These are phyloP conservation scores for Torymus aiolomorphi DNA, from an alignment of 2,888 invertebrate genomes.

Conservation along the genomic window DNA sequence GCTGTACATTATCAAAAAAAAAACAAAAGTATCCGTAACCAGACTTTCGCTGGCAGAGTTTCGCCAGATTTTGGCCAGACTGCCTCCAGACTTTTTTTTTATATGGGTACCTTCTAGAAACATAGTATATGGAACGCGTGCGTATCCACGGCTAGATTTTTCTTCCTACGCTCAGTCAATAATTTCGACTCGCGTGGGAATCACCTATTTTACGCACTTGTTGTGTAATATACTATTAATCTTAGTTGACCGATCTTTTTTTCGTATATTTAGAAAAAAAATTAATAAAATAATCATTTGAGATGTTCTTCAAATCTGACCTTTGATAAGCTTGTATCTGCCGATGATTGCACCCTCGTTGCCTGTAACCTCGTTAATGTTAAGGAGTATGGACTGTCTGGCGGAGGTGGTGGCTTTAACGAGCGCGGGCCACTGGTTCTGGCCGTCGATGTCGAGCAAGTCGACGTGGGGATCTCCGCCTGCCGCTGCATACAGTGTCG, in stretches of 20 bases:
- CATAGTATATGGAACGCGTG: too few relatives aligned
- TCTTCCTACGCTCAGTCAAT: too few relatives aligned
- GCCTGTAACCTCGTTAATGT: constrained; percentile 80
- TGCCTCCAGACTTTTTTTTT: too few relatives aligned
- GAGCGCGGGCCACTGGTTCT: constrained; percentile 73
- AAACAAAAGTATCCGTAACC: too few relatives aligned
- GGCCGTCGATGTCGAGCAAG: constrained; percentile 77
- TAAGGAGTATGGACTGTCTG: constrained; percentile 82
- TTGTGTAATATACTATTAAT: too few relatives aligned
- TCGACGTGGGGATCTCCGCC: constrained; percentile 66
- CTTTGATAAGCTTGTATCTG: constrained; percentile 67
- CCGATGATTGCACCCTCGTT: constrained; percentile 62
- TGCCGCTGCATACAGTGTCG: constrained; percentile 79
- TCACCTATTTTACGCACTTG: too few relatives aligned
- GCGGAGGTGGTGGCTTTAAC: constrained; percentile 56
- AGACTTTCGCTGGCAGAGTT: too few relatives aligned
- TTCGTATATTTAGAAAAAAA: neutral
- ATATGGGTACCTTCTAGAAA: too few relatives aligned
- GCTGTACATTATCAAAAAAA: too few relatives aligned
- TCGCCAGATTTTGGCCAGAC: too few relatives aligned
- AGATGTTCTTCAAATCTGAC: constrained; percentile 52
- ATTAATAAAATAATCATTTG: neutral
- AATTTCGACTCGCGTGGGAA: too few relatives aligned
- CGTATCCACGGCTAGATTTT: too few relatives aligned
- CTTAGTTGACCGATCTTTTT: neutral